phyloP scores from a whole-genome alignment of 1,140 invertebrate species.

The Drosophila punjabiensis region DNA sequence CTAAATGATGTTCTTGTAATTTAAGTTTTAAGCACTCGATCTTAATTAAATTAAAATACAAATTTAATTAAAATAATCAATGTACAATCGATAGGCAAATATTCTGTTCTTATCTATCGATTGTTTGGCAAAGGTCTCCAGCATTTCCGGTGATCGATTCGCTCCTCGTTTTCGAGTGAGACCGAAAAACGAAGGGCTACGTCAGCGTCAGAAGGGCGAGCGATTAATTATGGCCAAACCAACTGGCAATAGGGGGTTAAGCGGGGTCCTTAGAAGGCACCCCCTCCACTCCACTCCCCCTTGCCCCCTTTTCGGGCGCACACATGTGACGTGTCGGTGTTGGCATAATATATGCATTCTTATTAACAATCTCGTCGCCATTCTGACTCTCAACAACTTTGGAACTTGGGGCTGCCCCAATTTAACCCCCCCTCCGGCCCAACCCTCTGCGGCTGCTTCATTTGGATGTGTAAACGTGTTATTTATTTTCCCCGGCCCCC shows the following conservation, averaged over 20 bases:
- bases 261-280: not conserved
- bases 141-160: conserved; percentile 25
- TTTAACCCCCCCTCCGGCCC: not conserved
- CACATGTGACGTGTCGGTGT: conserved; percentile 49
- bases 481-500: conserved; percentile 67
- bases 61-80: not conserved
- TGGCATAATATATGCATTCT: conserved; percentile 82
- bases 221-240: conserved; percentile 39
- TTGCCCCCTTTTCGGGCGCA: not conserved
- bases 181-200: conserved; percentile 26
- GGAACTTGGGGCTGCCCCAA: conserved; percentile 18
- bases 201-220: conserved; percentile 34
- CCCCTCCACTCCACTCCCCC: not conserved
- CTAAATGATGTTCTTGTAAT: not conserved
- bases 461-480: conserved; percentile 83
- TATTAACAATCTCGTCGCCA: conserved; percentile 83
- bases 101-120: not conserved
- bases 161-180: not conserved
- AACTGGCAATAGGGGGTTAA: conserved; percentile 23
- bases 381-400: conserved; percentile 66
- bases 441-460: conserved; percentile 58
- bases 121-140: not conserved
- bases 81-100: not conserved
- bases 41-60: not conserved
- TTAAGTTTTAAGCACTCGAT: too few relatives aligned